phyloP scores from a whole-genome alignment of 2,113 vertebrate species.

The Solea senegalensis region DNA sequence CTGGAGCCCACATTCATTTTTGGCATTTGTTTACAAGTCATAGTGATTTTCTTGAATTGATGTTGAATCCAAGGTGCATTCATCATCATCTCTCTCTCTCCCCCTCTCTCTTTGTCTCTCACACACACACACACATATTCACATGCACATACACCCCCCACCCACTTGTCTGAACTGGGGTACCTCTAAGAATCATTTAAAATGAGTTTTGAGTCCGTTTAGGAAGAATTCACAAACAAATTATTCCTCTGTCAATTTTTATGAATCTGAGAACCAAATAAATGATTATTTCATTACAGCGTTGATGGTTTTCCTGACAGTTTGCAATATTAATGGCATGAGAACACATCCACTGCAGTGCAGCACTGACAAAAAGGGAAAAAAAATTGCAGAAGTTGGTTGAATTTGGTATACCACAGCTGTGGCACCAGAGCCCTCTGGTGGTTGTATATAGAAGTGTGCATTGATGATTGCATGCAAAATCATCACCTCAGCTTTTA shows the following conservation, averaged over 20 bases:
- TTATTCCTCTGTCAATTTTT: conserved; percentile 40
- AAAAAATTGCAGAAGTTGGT: conserved; percentile 61
- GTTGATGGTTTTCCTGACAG: conserved; percentile 55
- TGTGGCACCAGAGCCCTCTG: conserved; percentile 70
- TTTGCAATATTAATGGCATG: conserved; percentile 58
- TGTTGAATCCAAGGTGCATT: conserved; percentile 25
- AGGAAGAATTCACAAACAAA: conserved; percentile 49
- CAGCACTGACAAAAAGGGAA: conserved; percentile 70
- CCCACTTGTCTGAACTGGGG: conserved; percentile 28
- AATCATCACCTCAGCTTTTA: neutral
- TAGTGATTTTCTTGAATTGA: conserved; percentile 37
- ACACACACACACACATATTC: neutral
- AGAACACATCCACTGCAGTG: conserved; percentile 76
- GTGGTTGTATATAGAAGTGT: conserved; percentile 50
- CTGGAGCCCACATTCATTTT: conserved; percentile 43
- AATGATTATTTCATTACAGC: conserved; percentile 46
- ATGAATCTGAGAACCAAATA: conserved; percentile 40
- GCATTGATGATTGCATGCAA: neutral
- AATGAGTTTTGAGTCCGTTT: conserved; percentile 36
- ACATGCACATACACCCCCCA: neutral
- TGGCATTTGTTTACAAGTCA: conserved; percentile 57
- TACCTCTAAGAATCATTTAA: conserved; percentile 41
- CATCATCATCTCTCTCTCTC: conserved; percentile 13
- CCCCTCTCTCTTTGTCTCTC: neutral
- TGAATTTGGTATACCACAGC: conserved; percentile 29